These are phyloP conservation scores for Pelecanus crispus DNA, from an alignment of 2,113 vertebrate genomes.

Conservation along the genomic window DNA sequence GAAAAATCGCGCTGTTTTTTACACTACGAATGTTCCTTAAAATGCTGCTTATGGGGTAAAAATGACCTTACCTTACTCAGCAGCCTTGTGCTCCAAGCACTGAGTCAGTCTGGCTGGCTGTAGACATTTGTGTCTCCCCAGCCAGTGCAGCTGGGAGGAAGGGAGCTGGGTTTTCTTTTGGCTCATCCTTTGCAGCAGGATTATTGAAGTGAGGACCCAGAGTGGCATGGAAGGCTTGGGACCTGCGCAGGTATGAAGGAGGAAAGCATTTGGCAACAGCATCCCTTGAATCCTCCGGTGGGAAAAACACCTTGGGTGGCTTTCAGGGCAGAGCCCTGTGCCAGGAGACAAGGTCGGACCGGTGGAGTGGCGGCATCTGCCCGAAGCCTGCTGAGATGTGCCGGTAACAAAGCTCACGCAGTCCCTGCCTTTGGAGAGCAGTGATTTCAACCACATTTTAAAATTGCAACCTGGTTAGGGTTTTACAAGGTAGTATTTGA, in stretches of 20 bases:
- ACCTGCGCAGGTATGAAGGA: background rate
- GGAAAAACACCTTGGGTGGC: background rate
- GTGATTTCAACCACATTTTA: background rate
- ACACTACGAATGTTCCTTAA: background rate
- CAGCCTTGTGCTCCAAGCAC: background rate
- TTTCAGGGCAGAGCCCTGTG: background rate
- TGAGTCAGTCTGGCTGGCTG: background rate
- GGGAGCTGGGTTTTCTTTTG: background rate
- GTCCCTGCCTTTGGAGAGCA: background rate
- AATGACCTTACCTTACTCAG: background rate
- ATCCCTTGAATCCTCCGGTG: background rate
- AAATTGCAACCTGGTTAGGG: background rate
- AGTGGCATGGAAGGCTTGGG: background rate
- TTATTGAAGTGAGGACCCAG: background rate
- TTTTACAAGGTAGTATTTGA: background rate
- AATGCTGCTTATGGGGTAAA: background rate
- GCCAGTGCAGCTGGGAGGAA: background rate
- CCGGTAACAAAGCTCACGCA: background rate
- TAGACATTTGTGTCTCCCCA: background rate
- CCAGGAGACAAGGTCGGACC: background rate
- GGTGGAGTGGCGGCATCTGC: rapidly evolving
- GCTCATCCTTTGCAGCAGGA: background rate
- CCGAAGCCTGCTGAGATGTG: background rate
- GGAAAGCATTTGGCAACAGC: background rate
- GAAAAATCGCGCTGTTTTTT: background rate